Evolutionary conservation across 2,888 invertebrate species (phyloP), one percentile per base, ranked within the genome.

Genomic region (Nomada fucata): DNA sequence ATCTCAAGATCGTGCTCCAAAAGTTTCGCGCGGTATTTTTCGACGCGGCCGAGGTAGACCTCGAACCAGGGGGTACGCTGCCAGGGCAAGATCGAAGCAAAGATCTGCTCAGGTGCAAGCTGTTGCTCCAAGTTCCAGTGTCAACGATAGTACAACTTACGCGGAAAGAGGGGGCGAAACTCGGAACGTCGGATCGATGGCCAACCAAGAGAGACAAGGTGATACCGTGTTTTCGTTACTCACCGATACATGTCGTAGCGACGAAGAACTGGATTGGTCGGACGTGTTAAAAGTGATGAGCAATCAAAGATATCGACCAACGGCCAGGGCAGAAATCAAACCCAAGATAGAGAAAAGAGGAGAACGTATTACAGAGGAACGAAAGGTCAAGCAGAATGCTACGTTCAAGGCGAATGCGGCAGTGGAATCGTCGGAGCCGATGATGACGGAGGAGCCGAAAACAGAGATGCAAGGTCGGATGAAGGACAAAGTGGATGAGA

Each of bases 271-370:
- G 20, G 69, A 75, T 15, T 86, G 84, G 84, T 63, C 65, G 3
- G 86, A 86, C 13, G 86, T 86, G 3, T 52, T 86, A 5, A 84
- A 84, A 42, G 59, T 84, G 7, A 78, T 86, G 82, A 79, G 67
- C 11, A 53, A 36, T 13, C 64, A 78, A 36, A 44, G 47, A 7
- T 68, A 72, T 15, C 29, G 36, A 2, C 0, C n/a, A 3, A 11
- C 9, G 10, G 9, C 26, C 1, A 61, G 4, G 20, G 20, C 5
- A 29, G 55, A 57, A 26, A 72, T 18, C 2, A 42, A 50, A 23
- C n/a, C 20, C 2, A 80, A 23, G 5, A 0, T 18, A 1, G 42
- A 18, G 1, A 53, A 52, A 52, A 57, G 36, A 2, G 13, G 3
- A 4, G 36, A 61, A 10, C 20, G 13, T 47, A 0, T 13, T 11